These are phyloP conservation scores for Conopomorpha cramerella DNA, from an alignment of 1,140 invertebrate genomes.

Conservation along the genomic window DNA sequence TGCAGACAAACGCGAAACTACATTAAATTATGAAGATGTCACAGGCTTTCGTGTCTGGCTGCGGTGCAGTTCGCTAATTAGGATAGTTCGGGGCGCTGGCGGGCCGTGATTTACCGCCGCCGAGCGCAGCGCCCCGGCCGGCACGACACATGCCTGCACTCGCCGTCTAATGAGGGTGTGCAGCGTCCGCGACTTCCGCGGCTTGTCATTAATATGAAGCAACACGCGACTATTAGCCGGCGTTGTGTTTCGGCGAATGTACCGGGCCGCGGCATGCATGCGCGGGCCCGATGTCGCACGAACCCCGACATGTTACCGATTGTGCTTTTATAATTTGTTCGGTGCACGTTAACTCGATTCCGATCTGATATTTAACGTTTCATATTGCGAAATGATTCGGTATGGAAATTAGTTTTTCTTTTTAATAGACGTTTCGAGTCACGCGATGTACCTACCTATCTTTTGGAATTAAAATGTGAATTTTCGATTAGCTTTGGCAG, in stretches of 20 bases:
- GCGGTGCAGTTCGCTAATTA: constrained; percentile 31
- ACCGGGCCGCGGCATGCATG: no score
- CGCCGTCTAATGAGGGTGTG: background rate
- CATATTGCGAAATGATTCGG: constrained; percentile 37
- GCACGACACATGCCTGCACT: constrained; percentile 40
- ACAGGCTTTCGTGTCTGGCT: constrained; percentile 12
- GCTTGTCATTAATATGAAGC: constrained; percentile 44
- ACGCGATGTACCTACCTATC: constrained; percentile 22
- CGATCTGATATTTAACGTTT: constrained; percentile 43
- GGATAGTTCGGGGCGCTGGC: constrained; percentile 17
- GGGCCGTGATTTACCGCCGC: constrained; percentile 35
- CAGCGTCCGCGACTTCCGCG: constrained; percentile 17
- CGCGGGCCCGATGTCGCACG: constrained; percentile 31
- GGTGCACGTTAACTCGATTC: constrained; percentile 48
- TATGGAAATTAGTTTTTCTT: constrained; percentile 53
- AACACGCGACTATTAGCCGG: constrained; percentile 46
- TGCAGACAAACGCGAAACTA: constrained; percentile 10
- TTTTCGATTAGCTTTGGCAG: background rate
- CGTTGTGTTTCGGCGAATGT: no score
- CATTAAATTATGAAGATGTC: constrained; percentile 7
- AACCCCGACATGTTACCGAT: constrained; percentile 15
- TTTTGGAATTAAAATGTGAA: constrained; percentile 23
- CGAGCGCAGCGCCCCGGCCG: no score
- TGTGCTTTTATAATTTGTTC: constrained; percentile 46
- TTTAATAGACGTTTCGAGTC: constrained; percentile 40